Percentiles rank a stretch among this genome's conserved stretches.
Evolutionary conservation across 2,888 invertebrate species (phyloP).

Genomic region (Hirtodrosophila confusa): DNA sequence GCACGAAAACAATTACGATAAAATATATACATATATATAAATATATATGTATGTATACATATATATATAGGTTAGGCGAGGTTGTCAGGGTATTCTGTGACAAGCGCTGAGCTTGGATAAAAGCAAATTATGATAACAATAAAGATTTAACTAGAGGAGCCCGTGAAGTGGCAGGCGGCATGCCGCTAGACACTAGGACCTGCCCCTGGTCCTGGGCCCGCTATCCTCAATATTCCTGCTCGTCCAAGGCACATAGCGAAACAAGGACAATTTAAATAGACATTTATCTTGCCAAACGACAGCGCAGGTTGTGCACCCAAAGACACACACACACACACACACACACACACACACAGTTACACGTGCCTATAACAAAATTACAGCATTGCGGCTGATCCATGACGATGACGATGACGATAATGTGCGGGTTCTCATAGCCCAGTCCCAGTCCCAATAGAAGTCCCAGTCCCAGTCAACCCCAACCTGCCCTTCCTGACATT

Average conservation of each 20-base stretch:
- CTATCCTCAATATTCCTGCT: background rate
- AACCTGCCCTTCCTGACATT: slow-evolving; percentile 32
- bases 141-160: slow-evolving; percentile 77
- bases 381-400: slow-evolving; percentile 76
- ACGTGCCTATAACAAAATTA: slow-evolving; percentile 73
- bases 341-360: background rate
- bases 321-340: slow-evolving; percentile 28
- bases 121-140: slow-evolving; percentile 81
- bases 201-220: background rate
- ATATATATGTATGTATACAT: slow-evolving; percentile 12
- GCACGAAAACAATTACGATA: slow-evolving; percentile 79
- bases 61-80: slow-evolving; percentile 51
- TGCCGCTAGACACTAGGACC: slow-evolving; percentile 63
- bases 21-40: slow-evolving; percentile 46
- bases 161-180: slow-evolving; percentile 74
- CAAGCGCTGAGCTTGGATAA: slow-evolving; percentile 75
- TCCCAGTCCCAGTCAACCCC: background rate
- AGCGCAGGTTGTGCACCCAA: slow-evolving; percentile 63
- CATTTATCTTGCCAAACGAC: slow-evolving; percentile 74
- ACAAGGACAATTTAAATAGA: slow-evolving; percentile 79
- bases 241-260: slow-evolving; percentile 55
- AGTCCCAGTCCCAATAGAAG: too few relatives aligned
- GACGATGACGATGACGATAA: slow-evolving; percentile 73
- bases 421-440: slow-evolving; percentile 53
- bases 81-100: slow-evolving; percentile 52